phyloP scores from a whole-genome alignment of 2,797 vertebrate species.

The Leptoclinus maculatus region DNA sequence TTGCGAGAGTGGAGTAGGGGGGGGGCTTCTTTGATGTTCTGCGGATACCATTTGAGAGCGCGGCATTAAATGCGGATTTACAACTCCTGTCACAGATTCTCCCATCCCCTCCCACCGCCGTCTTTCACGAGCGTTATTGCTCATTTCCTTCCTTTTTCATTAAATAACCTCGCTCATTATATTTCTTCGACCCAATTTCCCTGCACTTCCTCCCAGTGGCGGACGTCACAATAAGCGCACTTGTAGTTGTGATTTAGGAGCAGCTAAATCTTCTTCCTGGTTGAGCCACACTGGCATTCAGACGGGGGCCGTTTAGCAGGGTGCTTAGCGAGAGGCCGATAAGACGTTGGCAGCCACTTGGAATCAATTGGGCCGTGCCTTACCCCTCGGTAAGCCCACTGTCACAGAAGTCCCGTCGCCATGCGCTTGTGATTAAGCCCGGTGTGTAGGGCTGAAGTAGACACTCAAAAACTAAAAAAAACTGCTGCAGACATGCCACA shows the following conservation, averaged over 20 bases:
- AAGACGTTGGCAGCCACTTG: slow-evolving; percentile 69
- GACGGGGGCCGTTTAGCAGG: slow-evolving; percentile 68
- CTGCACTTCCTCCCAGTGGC: slow-evolving; percentile 18
- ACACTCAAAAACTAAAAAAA: slow-evolving; percentile 31
- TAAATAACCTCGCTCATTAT: slow-evolving; percentile 43
- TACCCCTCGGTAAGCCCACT: slow-evolving; percentile 49
- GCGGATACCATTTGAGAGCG: slow-evolving; percentile 74
- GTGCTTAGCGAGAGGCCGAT: slow-evolving; percentile 72
- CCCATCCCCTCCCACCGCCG: slow-evolving; percentile 20
- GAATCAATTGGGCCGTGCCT: slow-evolving; percentile 75
- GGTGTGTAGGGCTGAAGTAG: slow-evolving; percentile 39
- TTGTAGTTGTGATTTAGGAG: slow-evolving; percentile 48
- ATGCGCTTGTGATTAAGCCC: slow-evolving; percentile 54
- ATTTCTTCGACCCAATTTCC: slow-evolving; percentile 38
- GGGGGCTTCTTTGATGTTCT: slow-evolving; percentile 77
- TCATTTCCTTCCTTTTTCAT: slow-evolving; percentile 54
- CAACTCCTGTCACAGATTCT: slow-evolving; percentile 69
- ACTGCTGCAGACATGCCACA: slow-evolving; percentile 58
- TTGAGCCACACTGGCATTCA: slow-evolving; percentile 59
- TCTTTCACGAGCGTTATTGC: slow-evolving; percentile 30
- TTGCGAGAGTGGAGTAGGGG: slow-evolving; percentile 24
- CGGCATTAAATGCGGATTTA: slow-evolving; percentile 76
- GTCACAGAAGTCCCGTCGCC: slow-evolving; percentile 44
- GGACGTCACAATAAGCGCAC: slow-evolving; percentile 44
- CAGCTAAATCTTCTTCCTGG: slow-evolving; percentile 54